Percentiles rank a stretch among this genome's conserved stretches.
These are phyloP conservation scores for Stenodera caucasica DNA, from an alignment of 2,888 invertebrate genomes.

Conservation along the genomic window DNA sequence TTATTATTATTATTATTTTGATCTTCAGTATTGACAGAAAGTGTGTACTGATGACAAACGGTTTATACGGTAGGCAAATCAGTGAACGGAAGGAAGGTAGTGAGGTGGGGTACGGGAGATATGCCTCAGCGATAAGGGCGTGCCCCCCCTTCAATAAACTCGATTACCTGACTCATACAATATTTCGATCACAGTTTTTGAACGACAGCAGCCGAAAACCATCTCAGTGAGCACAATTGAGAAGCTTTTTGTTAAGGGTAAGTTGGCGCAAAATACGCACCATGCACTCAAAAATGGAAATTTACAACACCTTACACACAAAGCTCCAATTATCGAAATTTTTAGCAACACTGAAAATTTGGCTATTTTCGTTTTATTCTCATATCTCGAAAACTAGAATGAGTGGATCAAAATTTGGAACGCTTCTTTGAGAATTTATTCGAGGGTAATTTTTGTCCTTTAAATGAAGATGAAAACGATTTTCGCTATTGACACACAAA, in stretches of 20 bases:
- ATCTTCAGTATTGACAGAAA: too few species aligned
- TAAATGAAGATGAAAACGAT: too few species aligned
- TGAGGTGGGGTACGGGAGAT: conserved; percentile 47
- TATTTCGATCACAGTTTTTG: conserved; percentile 37
- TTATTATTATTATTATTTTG: too few species aligned
- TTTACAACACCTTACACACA: too few species aligned
- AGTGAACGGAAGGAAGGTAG: conserved; percentile 50
- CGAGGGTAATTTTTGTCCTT: too few species aligned
- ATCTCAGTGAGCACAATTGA: neutral
- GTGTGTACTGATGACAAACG: neutral
- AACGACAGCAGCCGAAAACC: conserved; percentile 7
- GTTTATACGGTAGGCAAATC: conserved; percentile 45
- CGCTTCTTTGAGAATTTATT: too few species aligned
- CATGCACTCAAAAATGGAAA: conserved; percentile 14
- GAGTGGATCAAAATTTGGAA: too few species aligned
- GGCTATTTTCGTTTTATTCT: too few species aligned
- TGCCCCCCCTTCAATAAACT: conserved; percentile 48
- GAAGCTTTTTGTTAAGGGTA: neutral
- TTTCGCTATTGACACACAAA: too few species aligned
- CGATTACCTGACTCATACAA: conserved; percentile 48
- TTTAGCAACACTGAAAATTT: too few species aligned
- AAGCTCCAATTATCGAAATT: too few species aligned
- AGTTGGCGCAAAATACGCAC: neutral
- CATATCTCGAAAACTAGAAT: too few species aligned
- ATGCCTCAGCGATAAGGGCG: conserved; percentile 55